These are phyloP conservation scores for Rhinogobio ventralis DNA, from an alignment of 2,797 vertebrate genomes.

Conservation along the genomic window DNA sequence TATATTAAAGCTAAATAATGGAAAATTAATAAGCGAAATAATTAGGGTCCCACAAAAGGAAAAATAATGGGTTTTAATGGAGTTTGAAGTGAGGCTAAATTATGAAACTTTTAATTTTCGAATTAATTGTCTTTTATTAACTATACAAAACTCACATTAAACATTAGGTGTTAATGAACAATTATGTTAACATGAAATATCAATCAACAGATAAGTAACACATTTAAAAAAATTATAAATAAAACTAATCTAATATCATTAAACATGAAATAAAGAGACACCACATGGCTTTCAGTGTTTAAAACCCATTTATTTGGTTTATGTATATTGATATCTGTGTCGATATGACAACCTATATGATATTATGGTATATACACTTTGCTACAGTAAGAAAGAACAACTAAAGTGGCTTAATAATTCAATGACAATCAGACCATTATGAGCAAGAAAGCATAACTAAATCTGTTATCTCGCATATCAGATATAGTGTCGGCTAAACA, in stretches of 20 bases:
- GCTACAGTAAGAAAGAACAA: constrained; percentile 52
- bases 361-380: constrained; percentile 51
- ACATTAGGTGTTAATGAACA: neutral
- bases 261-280: neutral
- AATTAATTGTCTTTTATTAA: neutral
- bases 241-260: neutral
- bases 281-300: constrained; percentile 25
- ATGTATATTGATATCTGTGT: constrained; percentile 41
- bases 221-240: neutral
- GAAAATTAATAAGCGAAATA: neutral
- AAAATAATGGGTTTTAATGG: no score
- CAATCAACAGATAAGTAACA: neutral
- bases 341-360: constrained; percentile 23
- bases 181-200: neutral
- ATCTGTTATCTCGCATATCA: constrained; percentile 52
- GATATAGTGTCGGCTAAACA: constrained; percentile 40
- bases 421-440: constrained; percentile 27
- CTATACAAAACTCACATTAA: neutral
- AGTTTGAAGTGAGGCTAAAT: neutral
- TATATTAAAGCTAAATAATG: neutral
- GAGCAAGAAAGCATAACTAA: constrained; percentile 27
- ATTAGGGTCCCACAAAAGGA: neutral
- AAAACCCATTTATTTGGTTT: constrained; percentile 51
- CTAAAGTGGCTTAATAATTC: constrained; percentile 37
- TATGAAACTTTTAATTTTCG: neutral